Conservation (phyloP, 2,888 invertebrate genomes). For the Plebejus argus region DNA sequence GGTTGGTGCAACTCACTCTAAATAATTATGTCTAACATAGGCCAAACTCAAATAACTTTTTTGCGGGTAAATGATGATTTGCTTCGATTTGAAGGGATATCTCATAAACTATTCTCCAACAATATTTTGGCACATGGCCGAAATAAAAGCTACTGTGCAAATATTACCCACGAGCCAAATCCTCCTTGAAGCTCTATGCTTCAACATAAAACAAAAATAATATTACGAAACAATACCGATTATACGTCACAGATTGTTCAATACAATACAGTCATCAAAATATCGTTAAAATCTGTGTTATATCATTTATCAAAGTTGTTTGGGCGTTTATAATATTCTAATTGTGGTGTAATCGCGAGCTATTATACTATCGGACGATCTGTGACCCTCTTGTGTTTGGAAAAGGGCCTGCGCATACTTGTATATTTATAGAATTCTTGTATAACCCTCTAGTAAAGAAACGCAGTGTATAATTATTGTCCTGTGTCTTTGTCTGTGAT, state of each 20-base stretch:
- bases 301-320: slow-evolving; percentile 11
- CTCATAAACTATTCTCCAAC: too few species aligned
- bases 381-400: not conserved
- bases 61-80: too few species aligned
- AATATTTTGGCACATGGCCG: too few species aligned
- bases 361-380: not conserved
- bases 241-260: not conserved
- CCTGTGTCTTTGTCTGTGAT: too few species aligned
- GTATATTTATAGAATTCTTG: not conserved
- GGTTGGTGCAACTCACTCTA: too few species aligned
- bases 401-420: not conserved
- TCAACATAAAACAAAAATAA: not conserved
- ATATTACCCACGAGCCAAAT: too few species aligned
- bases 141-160: too few species aligned
- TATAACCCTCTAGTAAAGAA: too few species aligned
- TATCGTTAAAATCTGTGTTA: not conserved
- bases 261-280: slow-evolving; percentile 13
- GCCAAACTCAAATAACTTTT: too few species aligned
- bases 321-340: slow-evolving; percentile 14
- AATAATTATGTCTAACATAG: too few species aligned
- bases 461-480: too few species aligned
- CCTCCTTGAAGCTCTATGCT: not conserved
- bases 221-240: not conserved
- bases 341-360: slow-evolving; percentile 3
- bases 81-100: too few species aligned